phyloP scores from a whole-genome alignment of 2,888 invertebrate species.

The Tinea semifulvella region DNA sequence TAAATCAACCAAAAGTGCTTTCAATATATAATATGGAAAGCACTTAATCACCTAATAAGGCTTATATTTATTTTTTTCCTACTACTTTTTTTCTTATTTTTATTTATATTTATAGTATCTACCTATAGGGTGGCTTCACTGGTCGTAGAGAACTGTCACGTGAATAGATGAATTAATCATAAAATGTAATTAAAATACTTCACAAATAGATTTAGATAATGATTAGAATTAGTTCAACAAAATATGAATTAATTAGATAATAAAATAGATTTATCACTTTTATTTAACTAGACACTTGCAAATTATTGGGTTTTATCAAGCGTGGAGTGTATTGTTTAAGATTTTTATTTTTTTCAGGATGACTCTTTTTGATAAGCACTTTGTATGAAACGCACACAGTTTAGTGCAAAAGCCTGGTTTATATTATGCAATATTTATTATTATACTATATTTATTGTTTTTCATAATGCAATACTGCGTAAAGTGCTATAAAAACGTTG shows the following conservation, averaged over 20 bases:
- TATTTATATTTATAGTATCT: slow-evolving; percentile 1
- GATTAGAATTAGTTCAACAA: no score
- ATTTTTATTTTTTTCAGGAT: slow-evolving; percentile 6
- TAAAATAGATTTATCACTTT: no score
- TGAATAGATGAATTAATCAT: no score
- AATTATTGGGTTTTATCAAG: no score
- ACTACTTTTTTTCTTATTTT: neutral
- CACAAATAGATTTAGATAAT: no score
- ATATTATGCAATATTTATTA: neutral
- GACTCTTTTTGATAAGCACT: slow-evolving; percentile 1
- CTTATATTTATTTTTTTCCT: slow-evolving; percentile 1
- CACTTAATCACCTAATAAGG: neutral
- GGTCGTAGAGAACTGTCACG: neutral
- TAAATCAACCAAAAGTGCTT: neutral
- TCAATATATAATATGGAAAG: slow-evolving; percentile 2
- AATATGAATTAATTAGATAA: no score
- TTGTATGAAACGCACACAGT: slow-evolving; percentile 1
- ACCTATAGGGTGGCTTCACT: neutral
- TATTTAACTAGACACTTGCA: no score
- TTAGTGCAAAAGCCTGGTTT: slow-evolving; percentile 7
- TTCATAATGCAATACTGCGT: neutral
- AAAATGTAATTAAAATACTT: no score
- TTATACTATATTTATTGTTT: no score
- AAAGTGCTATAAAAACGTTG: neutral
- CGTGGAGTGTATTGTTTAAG: no score